phyloP scores from a whole-genome alignment of 2,888 invertebrate genomes.

The Cynaeus angustus region DNA sequence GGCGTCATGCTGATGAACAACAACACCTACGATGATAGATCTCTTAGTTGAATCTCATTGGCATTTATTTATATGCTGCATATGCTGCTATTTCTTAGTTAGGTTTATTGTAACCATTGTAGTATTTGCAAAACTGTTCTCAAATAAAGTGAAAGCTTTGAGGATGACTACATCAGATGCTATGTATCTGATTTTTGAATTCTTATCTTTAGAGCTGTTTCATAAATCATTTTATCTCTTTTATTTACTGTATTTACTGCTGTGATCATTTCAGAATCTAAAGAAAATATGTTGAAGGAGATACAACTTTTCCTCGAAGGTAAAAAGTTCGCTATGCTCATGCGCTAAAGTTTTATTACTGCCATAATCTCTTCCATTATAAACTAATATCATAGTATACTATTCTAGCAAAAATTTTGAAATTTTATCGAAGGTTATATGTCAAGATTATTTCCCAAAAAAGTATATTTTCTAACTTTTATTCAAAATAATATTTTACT shows the following conservation, averaged over 20 bases:
- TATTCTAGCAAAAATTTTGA: no score
- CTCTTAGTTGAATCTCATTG: constrained; percentile 68
- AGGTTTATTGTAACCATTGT: constrained; percentile 69
- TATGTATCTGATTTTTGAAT: constrained; percentile 56
- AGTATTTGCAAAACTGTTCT: constrained; percentile 69
- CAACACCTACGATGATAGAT: constrained; percentile 62
- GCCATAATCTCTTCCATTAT: no score
- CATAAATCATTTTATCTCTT: constrained; percentile 60
- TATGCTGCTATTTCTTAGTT: constrained; percentile 67
- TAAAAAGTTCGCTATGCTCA: no score
- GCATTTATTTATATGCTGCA: constrained; percentile 65
- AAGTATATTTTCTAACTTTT: no score
- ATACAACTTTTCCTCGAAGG: constrained; percentile 63
- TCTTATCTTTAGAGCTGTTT: constrained; percentile 57
- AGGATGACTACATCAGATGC: constrained; percentile 61
- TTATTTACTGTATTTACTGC: constrained; percentile 55
- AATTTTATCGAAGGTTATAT: no score
- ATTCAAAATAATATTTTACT: no score
- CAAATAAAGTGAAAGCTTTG: constrained; percentile 69
- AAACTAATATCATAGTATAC: no score
- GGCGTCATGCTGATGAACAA: constrained; percentile 71
- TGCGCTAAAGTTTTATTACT: no score
- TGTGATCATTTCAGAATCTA: constrained; percentile 61
- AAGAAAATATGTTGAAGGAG: constrained; percentile 64
- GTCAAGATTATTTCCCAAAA: no score